These are phyloP conservation scores for Malacoraja senta DNA, from an alignment of 2,797 vertebrate genomes.

Conservation along the genomic window DNA sequence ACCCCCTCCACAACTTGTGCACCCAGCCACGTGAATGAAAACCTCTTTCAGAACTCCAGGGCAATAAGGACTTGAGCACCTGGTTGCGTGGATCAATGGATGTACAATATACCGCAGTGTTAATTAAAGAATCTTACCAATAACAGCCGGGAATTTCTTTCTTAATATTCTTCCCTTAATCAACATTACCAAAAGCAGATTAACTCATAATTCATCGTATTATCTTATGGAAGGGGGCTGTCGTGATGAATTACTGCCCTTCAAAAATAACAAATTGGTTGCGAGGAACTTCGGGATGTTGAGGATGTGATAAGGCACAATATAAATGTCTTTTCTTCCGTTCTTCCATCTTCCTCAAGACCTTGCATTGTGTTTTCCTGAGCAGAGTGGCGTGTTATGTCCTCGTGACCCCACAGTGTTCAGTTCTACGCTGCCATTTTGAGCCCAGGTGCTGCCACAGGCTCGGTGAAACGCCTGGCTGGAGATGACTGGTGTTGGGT, in stretches of 20 bases:
- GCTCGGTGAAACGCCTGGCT: not conserved
- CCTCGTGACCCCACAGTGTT: not conserved
- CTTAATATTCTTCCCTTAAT: slow-evolving; percentile 7
- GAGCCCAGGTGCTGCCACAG: not conserved
- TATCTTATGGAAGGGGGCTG: slow-evolving; percentile 10
- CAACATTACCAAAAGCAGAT: not conserved
- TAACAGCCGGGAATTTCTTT: not conserved
- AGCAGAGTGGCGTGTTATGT: not conserved
- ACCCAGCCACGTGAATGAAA: not conserved
- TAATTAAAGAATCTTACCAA: not conserved
- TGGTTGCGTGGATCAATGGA: not conserved
- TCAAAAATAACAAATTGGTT: slow-evolving; percentile 29
- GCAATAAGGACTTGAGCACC: not conserved
- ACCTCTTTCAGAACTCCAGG: not conserved
- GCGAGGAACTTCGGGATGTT: not conserved
- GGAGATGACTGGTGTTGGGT: not conserved
- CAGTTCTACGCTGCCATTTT: not conserved
- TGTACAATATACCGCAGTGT: not conserved
- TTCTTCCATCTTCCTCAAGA: not conserved
- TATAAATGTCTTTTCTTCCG: not conserved
- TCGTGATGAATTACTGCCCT: slow-evolving; percentile 13
- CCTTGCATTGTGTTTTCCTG: not conserved
- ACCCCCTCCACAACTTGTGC: not conserved
- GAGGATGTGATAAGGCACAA: not conserved
- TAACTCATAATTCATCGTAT: slow-evolving; percentile 9